Base-by-base conservation (phyloP, 2,888 invertebrate genomes). In the Pseudococcus viburni region DNA sequence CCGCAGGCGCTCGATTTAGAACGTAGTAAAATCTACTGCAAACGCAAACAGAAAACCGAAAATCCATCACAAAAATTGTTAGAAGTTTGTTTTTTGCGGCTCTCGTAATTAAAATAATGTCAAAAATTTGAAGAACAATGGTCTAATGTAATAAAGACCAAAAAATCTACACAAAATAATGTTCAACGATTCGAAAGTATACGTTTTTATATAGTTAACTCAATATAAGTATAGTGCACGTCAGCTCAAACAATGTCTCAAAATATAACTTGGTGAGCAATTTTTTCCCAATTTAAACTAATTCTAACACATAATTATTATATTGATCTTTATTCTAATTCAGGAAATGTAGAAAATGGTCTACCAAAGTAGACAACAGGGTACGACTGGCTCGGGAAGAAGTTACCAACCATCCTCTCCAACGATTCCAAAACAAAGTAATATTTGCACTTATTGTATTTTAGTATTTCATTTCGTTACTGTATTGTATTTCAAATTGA, bases 391-490 rank as follows among this genome's bases (percentile, higher is more conserved):
- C n/a, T n/a, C 51, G 85, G 1, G 64, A 59, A n/a, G 55, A 59
- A 33, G 85, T 85, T n/a, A n/a, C 39, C 11, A 33, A 33, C 33
- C 85, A 85, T 55, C 85, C 85, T 59, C n/a, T 85, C 6, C 55
- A 85, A 85, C 59, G 85, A 2, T 55, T 85, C 39, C 59, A 55
- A 26, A 59, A 55, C 19, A 55, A 85, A 59, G 85, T 85, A 59
- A 39, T 26, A 11, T 26, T n/a, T 15, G 26, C 22, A 51, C 15
- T 12, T 19, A 48, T 84, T 9, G 39, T 9, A n/a, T 46, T 19
- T 1, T 33, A 39, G 15, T 22, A 11, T n/a, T n/a, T n/a, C n/a
- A n/a, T n/a, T n/a, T n/a, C n/a, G n/a, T n/a, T n/a, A n/a, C n/a
- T n/a, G n/a, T n/a, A n/a, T n/a, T 39, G 77, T 9, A 39, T 39